Evolutionary conservation across 1,140 invertebrate species (phyloP).

Genomic region (Ruditapes philippinarum): DNA sequence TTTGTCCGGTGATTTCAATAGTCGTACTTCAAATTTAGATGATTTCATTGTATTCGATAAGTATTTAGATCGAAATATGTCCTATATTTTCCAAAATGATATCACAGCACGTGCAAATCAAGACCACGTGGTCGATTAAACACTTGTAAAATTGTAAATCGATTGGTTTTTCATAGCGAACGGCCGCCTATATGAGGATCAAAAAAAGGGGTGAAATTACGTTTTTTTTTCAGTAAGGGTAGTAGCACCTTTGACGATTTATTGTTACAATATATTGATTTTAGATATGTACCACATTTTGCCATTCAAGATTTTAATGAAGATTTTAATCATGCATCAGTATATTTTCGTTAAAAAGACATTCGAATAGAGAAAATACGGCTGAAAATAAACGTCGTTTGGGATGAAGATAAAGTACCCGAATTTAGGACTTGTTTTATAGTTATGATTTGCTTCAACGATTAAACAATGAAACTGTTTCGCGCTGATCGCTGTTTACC

Average conservation of each 20-base stretch:
- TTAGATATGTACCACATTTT: background rate
- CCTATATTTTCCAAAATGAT: no score
- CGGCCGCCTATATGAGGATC: no score
- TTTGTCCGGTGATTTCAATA: background rate
- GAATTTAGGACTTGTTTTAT: background rate
- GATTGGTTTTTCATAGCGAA: no score
- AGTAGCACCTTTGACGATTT: no score
- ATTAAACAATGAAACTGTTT: background rate
- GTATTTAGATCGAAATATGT: no score
- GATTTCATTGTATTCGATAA: no score
- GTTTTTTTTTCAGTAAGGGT: no score
- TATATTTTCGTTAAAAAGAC: background rate
- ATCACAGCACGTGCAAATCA: no score
- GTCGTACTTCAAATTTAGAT: background rate
- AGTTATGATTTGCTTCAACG: background rate
- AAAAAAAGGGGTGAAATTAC: no score
- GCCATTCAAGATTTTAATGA: background rate
- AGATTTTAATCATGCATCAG: background rate
- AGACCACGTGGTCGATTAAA: no score
- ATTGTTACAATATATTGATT: background rate
- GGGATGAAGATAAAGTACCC: constrained; percentile 13
- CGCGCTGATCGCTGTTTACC: no score
- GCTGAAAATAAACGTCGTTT: background rate
- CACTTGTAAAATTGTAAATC: no score
- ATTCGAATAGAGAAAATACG: background rate